A percentile compares a stretch with the other conserved stretches of the same genome.
Evolutionary conservation across 2,888 invertebrate species (phyloP).

Genomic region (Cryptocephalus moraei): DNA sequence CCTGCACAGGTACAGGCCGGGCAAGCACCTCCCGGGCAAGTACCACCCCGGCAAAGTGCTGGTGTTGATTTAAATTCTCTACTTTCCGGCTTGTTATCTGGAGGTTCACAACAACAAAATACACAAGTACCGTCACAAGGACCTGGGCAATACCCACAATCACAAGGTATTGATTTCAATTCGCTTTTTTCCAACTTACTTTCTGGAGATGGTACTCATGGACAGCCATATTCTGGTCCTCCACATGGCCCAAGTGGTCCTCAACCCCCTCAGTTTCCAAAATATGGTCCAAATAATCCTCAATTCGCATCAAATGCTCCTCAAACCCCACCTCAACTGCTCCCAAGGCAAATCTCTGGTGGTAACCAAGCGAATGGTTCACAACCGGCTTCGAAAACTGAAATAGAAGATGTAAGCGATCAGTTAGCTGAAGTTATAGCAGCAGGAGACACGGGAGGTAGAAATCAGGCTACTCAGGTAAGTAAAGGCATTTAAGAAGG

Average conservation of each 20-base stretch:
- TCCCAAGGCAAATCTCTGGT: neutral
- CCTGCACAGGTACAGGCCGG: conserved; percentile 3
- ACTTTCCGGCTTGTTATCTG: conserved; percentile 8
- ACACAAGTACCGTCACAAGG: neutral
- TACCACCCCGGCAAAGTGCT: conserved; percentile 1
- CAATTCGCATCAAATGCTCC: neutral
- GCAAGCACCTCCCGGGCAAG: conserved; percentile 1
- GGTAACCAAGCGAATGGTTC: neutral
- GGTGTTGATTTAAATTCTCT: conserved; percentile 7
- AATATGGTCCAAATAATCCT: neutral
- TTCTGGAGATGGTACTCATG: neutral
- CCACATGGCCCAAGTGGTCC: conserved; percentile 1
- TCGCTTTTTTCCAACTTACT: conserved; percentile 4
- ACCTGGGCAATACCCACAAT: conserved; percentile 3
- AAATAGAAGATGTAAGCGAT: conserved; percentile 10
- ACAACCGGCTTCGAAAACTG: conserved; percentile 1
- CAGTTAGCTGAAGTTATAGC: conserved; percentile 8
- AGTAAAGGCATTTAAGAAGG: too few relatives aligned
- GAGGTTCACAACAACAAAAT: conserved; percentile 7
- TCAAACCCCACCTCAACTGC: neutral
- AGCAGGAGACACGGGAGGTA: neutral
- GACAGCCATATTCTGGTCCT: neutral
- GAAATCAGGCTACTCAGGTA: too few relatives aligned
- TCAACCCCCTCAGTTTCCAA: neutral
- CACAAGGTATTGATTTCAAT: conserved; percentile 6